Conservation (phyloP, 2,113 vertebrate species). For the Hyperopisus bebe region DNA sequence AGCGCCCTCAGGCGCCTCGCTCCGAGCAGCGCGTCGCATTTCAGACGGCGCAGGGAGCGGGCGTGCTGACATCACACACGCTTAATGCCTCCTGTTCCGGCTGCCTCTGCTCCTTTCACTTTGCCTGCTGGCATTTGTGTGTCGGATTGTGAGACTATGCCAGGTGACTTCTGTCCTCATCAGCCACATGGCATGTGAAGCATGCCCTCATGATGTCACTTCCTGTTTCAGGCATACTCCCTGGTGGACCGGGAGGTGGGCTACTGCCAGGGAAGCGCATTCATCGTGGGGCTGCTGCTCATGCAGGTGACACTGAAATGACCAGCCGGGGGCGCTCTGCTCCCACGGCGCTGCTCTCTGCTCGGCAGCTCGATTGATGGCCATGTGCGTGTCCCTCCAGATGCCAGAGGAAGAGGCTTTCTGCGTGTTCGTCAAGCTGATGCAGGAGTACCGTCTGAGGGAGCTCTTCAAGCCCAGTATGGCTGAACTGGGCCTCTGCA, state of each 20-base stretch:
- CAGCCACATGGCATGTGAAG: neutral
- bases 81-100: neutral
- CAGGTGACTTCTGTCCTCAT: neutral
- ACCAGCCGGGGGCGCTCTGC: neutral
- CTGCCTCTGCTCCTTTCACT: neutral
- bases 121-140: neutral
- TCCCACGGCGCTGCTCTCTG: neutral
- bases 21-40: neutral
- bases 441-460: conserved; percentile 95
- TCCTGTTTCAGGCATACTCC: conserved; percentile 83
- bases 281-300: conserved; percentile 94
- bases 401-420: conserved; percentile 99
- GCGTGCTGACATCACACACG: neutral
- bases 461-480: conserved; percentile 98
- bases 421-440: conserved; percentile 97
- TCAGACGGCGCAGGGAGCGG: neutral
- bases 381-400: conserved; percentile 47
- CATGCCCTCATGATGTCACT: neutral
- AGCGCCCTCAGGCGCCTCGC: too few species aligned
- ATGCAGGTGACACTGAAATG: conserved; percentile 80
- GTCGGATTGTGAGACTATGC: neutral
- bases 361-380: neutral
- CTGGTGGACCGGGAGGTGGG: conserved; percentile 97
- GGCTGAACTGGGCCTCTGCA: conserved; percentile 97
- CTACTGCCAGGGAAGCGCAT: conserved; percentile 97